Evolutionary conservation across 2,113 vertebrate species (phyloP).

Genomic region (Heterochromis multidens): DNA sequence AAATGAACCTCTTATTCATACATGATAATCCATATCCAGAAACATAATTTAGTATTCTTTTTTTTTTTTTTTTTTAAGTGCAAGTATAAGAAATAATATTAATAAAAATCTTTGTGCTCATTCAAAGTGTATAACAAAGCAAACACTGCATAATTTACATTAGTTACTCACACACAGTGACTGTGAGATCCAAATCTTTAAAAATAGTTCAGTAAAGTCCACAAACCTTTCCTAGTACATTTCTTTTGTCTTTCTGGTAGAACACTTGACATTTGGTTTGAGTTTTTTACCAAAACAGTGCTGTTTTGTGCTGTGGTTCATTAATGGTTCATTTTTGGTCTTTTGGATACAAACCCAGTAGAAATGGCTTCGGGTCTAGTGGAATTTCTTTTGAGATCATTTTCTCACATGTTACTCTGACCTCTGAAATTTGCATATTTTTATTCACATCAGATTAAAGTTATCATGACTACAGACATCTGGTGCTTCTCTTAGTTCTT

Average conservation of each 20-base stretch:
- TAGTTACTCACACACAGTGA: not conserved
- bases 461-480: not conserved
- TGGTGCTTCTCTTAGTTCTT: not conserved
- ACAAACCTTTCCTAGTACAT: fast-evolving
- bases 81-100: not conserved
- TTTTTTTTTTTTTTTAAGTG: not conserved
- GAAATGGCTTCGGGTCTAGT: fast-evolving
- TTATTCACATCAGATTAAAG: not conserved
- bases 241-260: not conserved
- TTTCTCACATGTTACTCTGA: too few species aligned
- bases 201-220: not conserved
- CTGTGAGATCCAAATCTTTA: not conserved
- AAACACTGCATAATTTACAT: not conserved
- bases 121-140: not conserved
- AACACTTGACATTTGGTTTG: not conserved
- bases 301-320: not conserved
- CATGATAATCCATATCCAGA: not conserved
- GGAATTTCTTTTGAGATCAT: not conserved
- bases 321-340: not conserved
- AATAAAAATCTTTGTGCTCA: not conserved
- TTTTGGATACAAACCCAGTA: not conserved
- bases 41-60: not conserved
- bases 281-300: not conserved
- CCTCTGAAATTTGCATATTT: not conserved
- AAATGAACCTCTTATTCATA: not conserved